Evolutionary conservation across 2,888 invertebrate genomes (phyloP).

Genomic region (Sminthurinus aureus): DNA sequence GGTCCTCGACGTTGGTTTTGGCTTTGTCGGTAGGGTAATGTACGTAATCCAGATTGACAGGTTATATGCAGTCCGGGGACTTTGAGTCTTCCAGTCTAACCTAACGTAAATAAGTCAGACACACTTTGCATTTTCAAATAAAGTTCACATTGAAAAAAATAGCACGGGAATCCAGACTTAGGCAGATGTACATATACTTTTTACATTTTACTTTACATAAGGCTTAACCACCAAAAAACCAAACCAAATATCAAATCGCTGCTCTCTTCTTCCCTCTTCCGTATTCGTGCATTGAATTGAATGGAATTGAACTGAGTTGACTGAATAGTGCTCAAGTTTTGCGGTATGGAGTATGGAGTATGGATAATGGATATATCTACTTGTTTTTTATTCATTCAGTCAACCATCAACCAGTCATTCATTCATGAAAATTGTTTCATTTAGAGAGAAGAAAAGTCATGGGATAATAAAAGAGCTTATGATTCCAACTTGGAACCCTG

Average conservation of each 20-base stretch:
- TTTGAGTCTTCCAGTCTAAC: background rate
- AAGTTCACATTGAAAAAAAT: background rate
- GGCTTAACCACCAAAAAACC: too few relatives aligned
- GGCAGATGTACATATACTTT: too few relatives aligned
- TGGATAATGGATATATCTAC: background rate
- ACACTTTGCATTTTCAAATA: slow-evolving; percentile 25
- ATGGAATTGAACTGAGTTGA: background rate
- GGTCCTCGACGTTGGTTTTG: slow-evolving; percentile 41
- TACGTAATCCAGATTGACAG: slow-evolving; percentile 55
- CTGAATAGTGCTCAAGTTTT: too few relatives aligned
- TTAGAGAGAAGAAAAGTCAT: background rate
- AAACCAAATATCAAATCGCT: slow-evolving; percentile 8
- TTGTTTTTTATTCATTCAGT: slow-evolving; percentile 7
- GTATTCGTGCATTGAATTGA: background rate
- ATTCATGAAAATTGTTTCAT: background rate
- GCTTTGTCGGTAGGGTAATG: slow-evolving; percentile 51
- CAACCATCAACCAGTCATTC: too few relatives aligned
- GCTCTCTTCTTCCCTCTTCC: background rate
- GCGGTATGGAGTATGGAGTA: too few relatives aligned
- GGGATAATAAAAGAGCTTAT: background rate
- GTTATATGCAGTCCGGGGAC: slow-evolving; percentile 31
- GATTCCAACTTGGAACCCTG: background rate
- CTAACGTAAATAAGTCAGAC: slow-evolving; percentile 19
- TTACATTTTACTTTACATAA: too few relatives aligned
- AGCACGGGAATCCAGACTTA: background rate